A percentile compares a stretch with the other conserved stretches of the same genome.
Evolutionary conservation across 2,888 invertebrate species (phyloP).

Genomic region (Eustalomyia histrio): DNA sequence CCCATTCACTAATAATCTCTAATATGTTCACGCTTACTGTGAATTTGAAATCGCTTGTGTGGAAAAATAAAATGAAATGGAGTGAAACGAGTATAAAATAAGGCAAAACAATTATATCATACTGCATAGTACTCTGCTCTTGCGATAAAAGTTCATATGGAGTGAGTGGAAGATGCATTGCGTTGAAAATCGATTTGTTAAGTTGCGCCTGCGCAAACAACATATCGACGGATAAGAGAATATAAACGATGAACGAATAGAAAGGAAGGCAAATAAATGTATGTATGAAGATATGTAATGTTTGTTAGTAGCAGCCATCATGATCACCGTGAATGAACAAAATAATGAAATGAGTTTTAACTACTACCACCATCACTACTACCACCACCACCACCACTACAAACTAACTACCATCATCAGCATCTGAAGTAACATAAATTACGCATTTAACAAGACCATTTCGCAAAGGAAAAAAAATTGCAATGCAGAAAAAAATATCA

Average conservation of each 20-base stretch:
- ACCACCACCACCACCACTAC: constrained; percentile 33
- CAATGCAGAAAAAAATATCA: constrained; percentile 43
- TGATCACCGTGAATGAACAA: constrained; percentile 45
- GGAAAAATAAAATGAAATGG: neutral
- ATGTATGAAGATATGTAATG: constrained; percentile 32
- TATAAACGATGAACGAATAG: constrained; percentile 40
- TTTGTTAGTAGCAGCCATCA: constrained; percentile 28
- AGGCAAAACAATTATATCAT: neutral
- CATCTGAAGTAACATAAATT: constrained; percentile 78
- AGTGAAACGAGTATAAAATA: constrained; percentile 30
- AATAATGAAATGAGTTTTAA: constrained; percentile 45
- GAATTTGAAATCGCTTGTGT: constrained; percentile 68
- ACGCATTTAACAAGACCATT: constrained; percentile 76
- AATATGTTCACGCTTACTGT: constrained; percentile 78
- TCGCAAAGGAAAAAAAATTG: constrained; percentile 51
- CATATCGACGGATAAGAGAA: constrained; percentile 73
- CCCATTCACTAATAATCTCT: constrained; percentile 72
- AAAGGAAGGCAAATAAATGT: constrained; percentile 52
- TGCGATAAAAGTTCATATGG: neutral
- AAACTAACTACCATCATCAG: constrained; percentile 74
- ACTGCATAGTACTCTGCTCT: neutral
- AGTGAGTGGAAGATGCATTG: constrained; percentile 70
- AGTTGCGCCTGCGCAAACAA: constrained; percentile 78
- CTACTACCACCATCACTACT: constrained; percentile 38
- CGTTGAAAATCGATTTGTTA: constrained; percentile 79